Evolutionary conservation across 2,888 invertebrate species (phyloP), one percentile per base, ranked within the genome.

Genomic region (Nymphalis urticae): DNA sequence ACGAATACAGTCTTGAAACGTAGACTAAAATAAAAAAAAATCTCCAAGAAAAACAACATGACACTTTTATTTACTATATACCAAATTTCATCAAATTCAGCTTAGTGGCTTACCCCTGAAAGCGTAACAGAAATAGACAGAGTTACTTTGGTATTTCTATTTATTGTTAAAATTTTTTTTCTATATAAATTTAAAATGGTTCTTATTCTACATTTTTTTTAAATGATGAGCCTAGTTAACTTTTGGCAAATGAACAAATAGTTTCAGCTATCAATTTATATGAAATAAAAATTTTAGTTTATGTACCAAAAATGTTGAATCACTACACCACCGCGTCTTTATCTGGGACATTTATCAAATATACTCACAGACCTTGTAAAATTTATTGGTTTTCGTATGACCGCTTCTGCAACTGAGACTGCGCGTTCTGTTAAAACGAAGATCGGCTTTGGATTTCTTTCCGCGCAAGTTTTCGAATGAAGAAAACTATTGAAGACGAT

Each of bases 311-410:
- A 80, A 79, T 79, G 82, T 82, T 80, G 80, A 83, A 82, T 77
- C 77, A 79, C 75, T 76, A 76, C 77, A 78, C 77, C 77, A 74
- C 81, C 81, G 82, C 81, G 82, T 83, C 83, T 84, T 86, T 89
- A 90, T 90, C 89, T 83, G 68, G 73, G 79, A 80, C 88, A 85
- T 89, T 89, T 88, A 89, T 90, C 89, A 89, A 89, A 88, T 88
- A 89, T 89, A 90, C 87, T 89, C 89, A 85, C 82, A 85, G 85
- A 82, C 84, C 85, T 83, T 83, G 80, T 80, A 81, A 86, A 88
- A 89, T 89, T 88, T 90, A 90, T 88, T 87, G 86, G 86, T 85
- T 87, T 86, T 85, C 86, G 84, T 88, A 88, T 87, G 85, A 86
- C 82, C 87, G 85, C 83, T 82, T 83, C 79, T 80, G 79, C 84